Conservation (phyloP, 1,140 invertebrate genomes). For the Drosophila tani region DNA sequence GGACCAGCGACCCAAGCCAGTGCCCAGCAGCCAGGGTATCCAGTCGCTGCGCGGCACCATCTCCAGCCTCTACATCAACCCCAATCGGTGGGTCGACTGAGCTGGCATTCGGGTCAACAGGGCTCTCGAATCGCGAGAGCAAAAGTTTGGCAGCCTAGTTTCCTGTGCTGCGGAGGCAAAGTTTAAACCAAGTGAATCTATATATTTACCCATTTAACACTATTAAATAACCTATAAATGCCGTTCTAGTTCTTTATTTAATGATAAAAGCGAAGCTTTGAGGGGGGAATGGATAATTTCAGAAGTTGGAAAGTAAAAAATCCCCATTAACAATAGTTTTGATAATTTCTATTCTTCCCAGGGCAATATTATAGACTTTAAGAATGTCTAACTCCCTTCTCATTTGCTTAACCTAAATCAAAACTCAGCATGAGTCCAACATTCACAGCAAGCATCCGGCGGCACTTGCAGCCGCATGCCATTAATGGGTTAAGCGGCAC, state of each 20-base stretch:
- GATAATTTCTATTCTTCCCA: too few species aligned
- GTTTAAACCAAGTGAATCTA: slow-evolving; percentile 9
- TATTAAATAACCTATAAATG: slow-evolving; percentile 20
- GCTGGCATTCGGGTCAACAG: slow-evolving; percentile 1
- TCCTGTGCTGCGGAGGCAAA: slow-evolving; percentile 8
- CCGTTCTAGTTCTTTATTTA: not conserved
- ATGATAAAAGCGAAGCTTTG: too few species aligned
- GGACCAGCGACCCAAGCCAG: slow-evolving; percentile 61
- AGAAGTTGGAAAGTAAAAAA: not conserved
- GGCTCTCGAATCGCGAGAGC: not conserved
- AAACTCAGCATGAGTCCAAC: not conserved
- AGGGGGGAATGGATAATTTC: not conserved
- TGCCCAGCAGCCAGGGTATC: slow-evolving; percentile 64
- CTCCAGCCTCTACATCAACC: slow-evolving; percentile 65
- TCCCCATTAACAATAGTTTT: not conserved
- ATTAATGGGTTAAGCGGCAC: slow-evolving; percentile 7
- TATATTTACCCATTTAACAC: slow-evolving; percentile 24
- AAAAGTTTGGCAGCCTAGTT: slow-evolving; percentile 13
- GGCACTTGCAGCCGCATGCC: not conserved
- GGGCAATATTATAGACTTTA: too few species aligned
- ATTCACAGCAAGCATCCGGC: not conserved
- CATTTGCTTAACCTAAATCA: not conserved
- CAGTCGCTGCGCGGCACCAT: slow-evolving; percentile 66
- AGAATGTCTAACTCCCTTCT: too few species aligned
- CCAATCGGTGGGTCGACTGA: slow-evolving; percentile 58